phyloP scores from a whole-genome alignment of 2,113 vertebrate species.

The Lophius piscatorius region DNA sequence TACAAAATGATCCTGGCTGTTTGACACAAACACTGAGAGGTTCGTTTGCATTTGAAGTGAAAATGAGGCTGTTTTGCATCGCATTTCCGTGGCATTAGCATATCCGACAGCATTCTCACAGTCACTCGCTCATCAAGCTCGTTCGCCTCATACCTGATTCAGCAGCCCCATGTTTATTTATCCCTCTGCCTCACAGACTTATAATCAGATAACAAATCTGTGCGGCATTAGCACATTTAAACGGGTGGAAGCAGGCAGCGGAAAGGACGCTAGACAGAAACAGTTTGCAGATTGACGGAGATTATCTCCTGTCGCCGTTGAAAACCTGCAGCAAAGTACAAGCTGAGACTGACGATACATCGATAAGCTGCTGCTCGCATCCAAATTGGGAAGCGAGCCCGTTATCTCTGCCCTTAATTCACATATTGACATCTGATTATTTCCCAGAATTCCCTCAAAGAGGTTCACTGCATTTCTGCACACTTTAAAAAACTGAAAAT shows the following conservation, averaged over 20 bases:
- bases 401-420: too few species aligned
- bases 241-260: constrained; percentile 38
- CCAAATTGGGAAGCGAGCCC: too few species aligned
- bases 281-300: not conserved
- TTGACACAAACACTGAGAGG: constrained; percentile 1
- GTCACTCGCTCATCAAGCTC: constrained; percentile 46
- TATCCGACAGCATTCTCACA: constrained; percentile 26
- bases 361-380: too few species aligned
- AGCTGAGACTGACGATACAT: not conserved
- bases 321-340: not conserved
- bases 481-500: too few species aligned
- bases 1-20: constrained; percentile 15
- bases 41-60: constrained; percentile 17
- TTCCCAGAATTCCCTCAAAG: too few species aligned
- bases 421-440: too few species aligned
- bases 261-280: constrained; percentile 18
- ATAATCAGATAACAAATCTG: constrained; percentile 63
- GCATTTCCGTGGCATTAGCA: constrained; percentile 52
- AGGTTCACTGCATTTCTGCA: too few species aligned
- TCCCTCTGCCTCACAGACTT: constrained; percentile 39
- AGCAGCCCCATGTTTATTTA: constrained; percentile 65
- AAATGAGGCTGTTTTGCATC: constrained; percentile 49
- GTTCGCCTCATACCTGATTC: constrained; percentile 54
- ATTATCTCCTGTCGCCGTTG: constrained; percentile 10
- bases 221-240: constrained; percentile 54